Percentiles rank a stretch among this genome's conserved stretches.
Conservation (phyloP, 2,797 vertebrate species). For the Xenops minutus region DNA sequence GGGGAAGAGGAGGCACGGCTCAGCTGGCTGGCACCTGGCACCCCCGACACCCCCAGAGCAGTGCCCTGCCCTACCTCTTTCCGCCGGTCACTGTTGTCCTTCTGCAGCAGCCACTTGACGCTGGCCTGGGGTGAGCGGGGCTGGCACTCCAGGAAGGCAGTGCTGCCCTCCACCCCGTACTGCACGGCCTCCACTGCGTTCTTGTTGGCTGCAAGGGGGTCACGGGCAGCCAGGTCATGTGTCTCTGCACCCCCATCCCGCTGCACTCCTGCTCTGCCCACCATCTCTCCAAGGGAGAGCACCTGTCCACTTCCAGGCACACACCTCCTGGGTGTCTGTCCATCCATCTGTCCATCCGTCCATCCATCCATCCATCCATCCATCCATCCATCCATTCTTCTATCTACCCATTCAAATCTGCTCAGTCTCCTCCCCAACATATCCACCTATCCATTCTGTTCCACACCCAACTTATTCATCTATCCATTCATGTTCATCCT, state of each 20-base stretch:
- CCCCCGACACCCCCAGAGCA: accelerated
- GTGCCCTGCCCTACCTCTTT: constrained; percentile 85
- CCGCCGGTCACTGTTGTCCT: constrained; percentile 92
- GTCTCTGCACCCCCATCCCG: accelerated
- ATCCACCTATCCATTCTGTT: not conserved
- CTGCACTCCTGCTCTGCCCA: not conserved
- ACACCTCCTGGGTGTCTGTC: not conserved
- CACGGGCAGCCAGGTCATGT: not conserved
- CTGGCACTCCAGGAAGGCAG: constrained; percentile 95
- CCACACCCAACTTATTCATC: not conserved
- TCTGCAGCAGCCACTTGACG: constrained; percentile 95
- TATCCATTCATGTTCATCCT: not conserved
- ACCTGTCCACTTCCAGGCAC: not conserved
- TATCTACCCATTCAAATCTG: not conserved
- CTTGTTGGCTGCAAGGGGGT: constrained; percentile 84
- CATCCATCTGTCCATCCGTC: not conserved
- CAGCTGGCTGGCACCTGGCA: accelerated
- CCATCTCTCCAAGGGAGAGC: not conserved
- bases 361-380: not conserved
- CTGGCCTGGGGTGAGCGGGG: constrained; percentile 93
- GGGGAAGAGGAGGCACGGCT: not conserved
- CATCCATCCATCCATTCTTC: not conserved
- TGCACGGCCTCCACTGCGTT: constrained; percentile 89
- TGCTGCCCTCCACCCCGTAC: constrained; percentile 95
- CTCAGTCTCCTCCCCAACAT: not conserved